Base-by-base conservation (phyloP, 2,113 vertebrate species). In the Colius striatus region DNA sequence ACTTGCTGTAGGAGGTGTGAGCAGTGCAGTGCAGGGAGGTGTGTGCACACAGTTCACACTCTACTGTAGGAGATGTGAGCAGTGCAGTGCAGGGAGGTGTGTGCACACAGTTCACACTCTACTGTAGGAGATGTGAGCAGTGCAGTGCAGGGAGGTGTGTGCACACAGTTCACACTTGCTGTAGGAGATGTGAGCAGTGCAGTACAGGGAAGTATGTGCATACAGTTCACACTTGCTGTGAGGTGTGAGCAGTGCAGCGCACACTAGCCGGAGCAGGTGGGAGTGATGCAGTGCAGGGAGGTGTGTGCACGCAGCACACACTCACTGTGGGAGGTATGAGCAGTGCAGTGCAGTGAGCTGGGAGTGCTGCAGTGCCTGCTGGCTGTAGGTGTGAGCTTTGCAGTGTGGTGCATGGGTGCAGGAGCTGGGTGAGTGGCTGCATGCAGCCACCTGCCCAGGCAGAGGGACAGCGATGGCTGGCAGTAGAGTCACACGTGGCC, bases 401-500 rank as follows among this genome's bases (percentile, higher is more conserved):
- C 38, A 41, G 38, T 41, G 38, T 11, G n/a, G 8, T 7, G 2
- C 5, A 0, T 7, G 48, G 41, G 16, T 43, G 41, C 26, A 13
- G 3, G 26, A 29, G 3, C 11, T 4, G 2, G 4, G 30, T 9
- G 1, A 25, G 45, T 57, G 54, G 1, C 41, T 10, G 66, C 0
- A 0, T 14, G 22, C 3, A 0, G 54, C 30, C 13, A 30, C 47
- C 1, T 6, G 16, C 27, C 57, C 32, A 4, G 5, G 45, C 84
- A 17, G 32, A 58, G 43, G 17, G 16, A 6, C 57, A 66, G 47
- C 18, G 4, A 21, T 3, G 13, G 5, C 11, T 19, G 71, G 41
- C 80, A 50, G 38, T 1, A 0, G 22, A 58, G 71, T 23, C n/a
- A 5, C 11, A 16, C 1, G 0, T 3, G 15, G 34, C 81, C 53